Conservation (phyloP, 2,888 invertebrate genomes). For the Dusona sp. region DNA sequence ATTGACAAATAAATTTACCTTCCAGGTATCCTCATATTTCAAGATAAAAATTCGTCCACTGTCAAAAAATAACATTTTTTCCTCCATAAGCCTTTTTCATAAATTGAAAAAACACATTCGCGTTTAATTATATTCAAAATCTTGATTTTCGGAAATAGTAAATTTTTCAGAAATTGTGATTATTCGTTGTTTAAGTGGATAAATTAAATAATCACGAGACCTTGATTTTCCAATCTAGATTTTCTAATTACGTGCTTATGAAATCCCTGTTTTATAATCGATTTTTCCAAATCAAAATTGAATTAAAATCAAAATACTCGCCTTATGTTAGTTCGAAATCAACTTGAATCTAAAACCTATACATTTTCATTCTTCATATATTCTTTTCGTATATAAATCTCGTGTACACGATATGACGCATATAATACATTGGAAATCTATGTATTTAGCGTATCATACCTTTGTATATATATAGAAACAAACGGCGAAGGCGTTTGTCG, state of each 20-base stretch:
- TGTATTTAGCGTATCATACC: constrained; percentile 14
- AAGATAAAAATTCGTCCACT: too few species aligned
- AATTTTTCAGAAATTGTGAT: too few species aligned
- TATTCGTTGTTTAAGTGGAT: neutral
- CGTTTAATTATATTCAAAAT: too few species aligned
- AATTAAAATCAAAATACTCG: neutral
- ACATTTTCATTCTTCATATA: neutral
- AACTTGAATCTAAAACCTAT: neutral
- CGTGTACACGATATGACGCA: neutral
- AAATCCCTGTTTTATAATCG: neutral
- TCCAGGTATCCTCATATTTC: neutral
- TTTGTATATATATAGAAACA: constrained; percentile 17
- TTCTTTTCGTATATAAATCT: neutral
- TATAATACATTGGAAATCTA: constrained; percentile 14
- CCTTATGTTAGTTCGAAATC: neutral
- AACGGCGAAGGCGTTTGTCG: constrained; percentile 55
- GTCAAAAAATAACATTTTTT: too few species aligned
- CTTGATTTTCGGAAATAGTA: too few species aligned
- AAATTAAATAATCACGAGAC: neutral
- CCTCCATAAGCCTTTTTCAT: too few species aligned
- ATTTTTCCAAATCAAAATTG: neutral
- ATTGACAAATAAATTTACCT: neutral
- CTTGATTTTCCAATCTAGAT: too few species aligned
- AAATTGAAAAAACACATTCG: too few species aligned
- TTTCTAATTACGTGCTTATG: too few species aligned